These are phyloP conservation scores for Sinella curviseta DNA, from an alignment of 1,140 invertebrate genomes.

Conservation along the genomic window DNA sequence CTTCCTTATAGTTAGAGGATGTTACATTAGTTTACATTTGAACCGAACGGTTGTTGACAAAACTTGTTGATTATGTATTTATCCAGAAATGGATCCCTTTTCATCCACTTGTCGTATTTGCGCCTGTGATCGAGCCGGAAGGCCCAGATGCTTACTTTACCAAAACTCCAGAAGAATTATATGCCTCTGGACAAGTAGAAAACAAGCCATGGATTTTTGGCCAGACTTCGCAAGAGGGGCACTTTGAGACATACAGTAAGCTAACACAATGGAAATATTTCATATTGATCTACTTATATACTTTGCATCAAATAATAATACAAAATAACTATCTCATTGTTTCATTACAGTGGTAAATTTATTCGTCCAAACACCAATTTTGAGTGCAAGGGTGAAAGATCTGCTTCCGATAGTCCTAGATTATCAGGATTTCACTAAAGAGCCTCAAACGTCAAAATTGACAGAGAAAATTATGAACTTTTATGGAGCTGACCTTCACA, in stretches of 20 bases:
- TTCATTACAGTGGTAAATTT: constrained; percentile 6
- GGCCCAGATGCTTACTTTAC: constrained; percentile 37
- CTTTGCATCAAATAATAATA: background rate
- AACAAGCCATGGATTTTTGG: constrained; percentile 21
- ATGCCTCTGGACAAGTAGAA: constrained; percentile 17
- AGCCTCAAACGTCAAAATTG: background rate
- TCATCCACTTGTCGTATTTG: constrained; percentile 37
- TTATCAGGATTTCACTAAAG: constrained; percentile 1
- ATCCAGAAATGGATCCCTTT: constrained; percentile 25
- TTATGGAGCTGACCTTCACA: constrained; percentile 24
- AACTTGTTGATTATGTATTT: background rate
- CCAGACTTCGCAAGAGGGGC: constrained; percentile 26
- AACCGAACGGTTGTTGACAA: too few relatives aligned
- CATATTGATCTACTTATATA: background rate
- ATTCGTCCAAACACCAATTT: constrained; percentile 10
- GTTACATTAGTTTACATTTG: background rate
- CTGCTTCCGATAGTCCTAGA: constrained; percentile 34
- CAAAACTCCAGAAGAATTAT: constrained; percentile 20
- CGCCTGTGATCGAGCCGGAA: constrained; percentile 39
- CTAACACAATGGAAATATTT: background rate
- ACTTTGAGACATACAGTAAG: constrained; percentile 28
- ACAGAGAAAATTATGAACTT: constrained; percentile 36
- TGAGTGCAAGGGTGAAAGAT: constrained; percentile 2
- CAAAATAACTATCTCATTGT: background rate
- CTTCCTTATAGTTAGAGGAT: too few relatives aligned